A percentile compares a stretch with the other conserved stretches of the same genome.
These are phyloP conservation scores for Protosalanx chinensis DNA, from an alignment of 2,797 vertebrate genomes.

Conservation along the genomic window DNA sequence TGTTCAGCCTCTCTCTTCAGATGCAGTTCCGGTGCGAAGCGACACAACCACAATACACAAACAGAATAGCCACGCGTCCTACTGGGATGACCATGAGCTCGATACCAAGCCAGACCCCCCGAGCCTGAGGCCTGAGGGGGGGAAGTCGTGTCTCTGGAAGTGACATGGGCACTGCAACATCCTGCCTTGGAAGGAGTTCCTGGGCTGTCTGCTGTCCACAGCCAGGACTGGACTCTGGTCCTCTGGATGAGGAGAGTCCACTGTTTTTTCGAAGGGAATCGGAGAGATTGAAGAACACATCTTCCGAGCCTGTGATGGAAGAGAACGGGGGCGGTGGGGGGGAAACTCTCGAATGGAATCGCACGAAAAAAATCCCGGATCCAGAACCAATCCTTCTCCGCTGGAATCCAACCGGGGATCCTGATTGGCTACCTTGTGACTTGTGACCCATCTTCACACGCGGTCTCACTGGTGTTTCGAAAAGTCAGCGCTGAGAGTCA, in stretches of 20 bases:
- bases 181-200: slow-evolving; percentile 64
- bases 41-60: slow-evolving; percentile 45
- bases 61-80: slow-evolving; percentile 53
- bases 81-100: slow-evolving; percentile 47
- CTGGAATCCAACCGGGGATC: slow-evolving; percentile 44
- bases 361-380: slow-evolving; percentile 38
- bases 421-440: slow-evolving; percentile 37
- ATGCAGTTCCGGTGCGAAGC: slow-evolving; percentile 57
- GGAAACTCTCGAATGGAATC: slow-evolving; percentile 50
- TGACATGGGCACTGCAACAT: slow-evolving; percentile 39
- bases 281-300: slow-evolving; percentile 67
- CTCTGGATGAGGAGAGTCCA: slow-evolving; percentile 50
- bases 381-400: slow-evolving; percentile 59
- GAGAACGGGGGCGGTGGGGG: slow-evolving; percentile 41
- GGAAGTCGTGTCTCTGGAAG: slow-evolving; percentile 37
- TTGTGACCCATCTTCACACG: slow-evolving; percentile 32
- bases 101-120: slow-evolving; percentile 7
- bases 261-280: slow-evolving; percentile 53
- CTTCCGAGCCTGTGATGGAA: slow-evolving; percentile 55
- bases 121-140: slow-evolving; percentile 32
- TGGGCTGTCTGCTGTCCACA: slow-evolving; percentile 31
- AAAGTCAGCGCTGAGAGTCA: slow-evolving; percentile 62
- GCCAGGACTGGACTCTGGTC: slow-evolving; percentile 43
- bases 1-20: slow-evolving; percentile 47
- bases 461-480: slow-evolving; percentile 47